These are phyloP conservation scores for Yponomeuta malinellus DNA, from an alignment of 2,888 invertebrate genomes.

Conservation along the genomic window DNA sequence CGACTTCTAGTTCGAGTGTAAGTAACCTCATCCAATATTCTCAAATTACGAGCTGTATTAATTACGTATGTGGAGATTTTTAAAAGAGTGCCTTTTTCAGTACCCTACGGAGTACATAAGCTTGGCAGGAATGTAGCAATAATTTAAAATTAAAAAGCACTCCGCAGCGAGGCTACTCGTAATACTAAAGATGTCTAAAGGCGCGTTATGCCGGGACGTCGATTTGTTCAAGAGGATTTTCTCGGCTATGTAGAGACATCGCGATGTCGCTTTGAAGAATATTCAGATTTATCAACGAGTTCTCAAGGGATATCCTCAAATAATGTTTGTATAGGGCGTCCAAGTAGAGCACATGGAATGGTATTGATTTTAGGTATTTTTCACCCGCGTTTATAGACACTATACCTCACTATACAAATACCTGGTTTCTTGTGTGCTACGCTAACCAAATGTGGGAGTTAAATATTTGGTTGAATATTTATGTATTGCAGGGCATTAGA, in stretches of 20 bases:
- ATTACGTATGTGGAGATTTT: background rate
- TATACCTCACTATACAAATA: conserved; percentile 18
- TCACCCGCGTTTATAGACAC: conserved; percentile 21
- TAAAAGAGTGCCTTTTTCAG: too few species aligned
- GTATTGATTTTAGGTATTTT: conserved; percentile 39
- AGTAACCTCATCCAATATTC: background rate
- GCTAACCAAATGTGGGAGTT: conserved; percentile 15
- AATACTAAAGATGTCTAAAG: background rate
- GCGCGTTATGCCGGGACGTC: conserved; percentile 15
- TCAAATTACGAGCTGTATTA: background rate
- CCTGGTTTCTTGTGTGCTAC: conserved; percentile 17
- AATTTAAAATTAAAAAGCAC: background rate
- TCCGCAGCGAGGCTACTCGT: background rate
- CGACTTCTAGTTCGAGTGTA: background rate
- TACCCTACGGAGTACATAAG: background rate
- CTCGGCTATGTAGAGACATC: conserved; percentile 30
- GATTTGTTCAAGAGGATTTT: conserved; percentile 31
- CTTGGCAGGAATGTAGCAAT: background rate
- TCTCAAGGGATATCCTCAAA: conserved; percentile 28
- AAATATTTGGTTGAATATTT: background rate
- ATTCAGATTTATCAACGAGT: conserved; percentile 47
- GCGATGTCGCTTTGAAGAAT: conserved; percentile 36
- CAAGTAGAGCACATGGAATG: conserved; percentile 36
- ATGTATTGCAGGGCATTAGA: background rate
- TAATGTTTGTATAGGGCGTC: conserved; percentile 38